Evolutionary conservation across 2,113 vertebrate genomes (phyloP).

Genomic region (Sphyrna mokarran): DNA sequence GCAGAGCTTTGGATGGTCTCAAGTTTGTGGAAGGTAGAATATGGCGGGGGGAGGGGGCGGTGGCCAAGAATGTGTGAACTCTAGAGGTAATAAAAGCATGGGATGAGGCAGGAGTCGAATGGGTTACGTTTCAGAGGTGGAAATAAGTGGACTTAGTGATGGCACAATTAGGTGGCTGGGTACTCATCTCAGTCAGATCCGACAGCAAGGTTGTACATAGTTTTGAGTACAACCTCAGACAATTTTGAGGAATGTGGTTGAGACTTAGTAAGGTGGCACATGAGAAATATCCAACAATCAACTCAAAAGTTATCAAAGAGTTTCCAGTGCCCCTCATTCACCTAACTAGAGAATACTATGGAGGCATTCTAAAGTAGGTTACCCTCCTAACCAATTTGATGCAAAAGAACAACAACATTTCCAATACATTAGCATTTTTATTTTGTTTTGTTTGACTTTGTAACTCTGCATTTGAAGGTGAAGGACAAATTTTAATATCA

Average conservation of each 20-base stretch:
- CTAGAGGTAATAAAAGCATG: neutral
- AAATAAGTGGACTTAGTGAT: neutral
- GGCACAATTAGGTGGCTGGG: neutral
- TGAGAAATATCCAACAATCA: neutral
- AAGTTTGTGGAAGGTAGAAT: neutral
- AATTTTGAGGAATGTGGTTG: neutral
- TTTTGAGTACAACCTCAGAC: neutral
- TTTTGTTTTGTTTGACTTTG: neutral
- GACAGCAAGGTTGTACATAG: neutral
- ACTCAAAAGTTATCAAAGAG: neutral
- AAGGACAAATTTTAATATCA: neutral
- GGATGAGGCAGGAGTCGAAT: neutral
- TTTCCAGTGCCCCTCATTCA: neutral
- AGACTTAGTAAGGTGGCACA: neutral
- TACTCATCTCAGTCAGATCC: neutral
- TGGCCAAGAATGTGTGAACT: neutral
- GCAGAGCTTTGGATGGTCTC: neutral
- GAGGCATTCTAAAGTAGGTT: neutral
- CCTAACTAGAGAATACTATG: neutral
- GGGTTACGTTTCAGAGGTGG: neutral
- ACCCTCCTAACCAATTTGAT: neutral
- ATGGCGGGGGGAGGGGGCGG: no score
- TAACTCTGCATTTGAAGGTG: neutral
- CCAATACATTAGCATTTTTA: neutral
- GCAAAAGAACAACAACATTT: neutral